Percentiles rank a stretch among this genome's conserved stretches.
Evolutionary conservation across 1,140 invertebrate genomes (phyloP).

Genomic region (Arctopsyche grandis): DNA sequence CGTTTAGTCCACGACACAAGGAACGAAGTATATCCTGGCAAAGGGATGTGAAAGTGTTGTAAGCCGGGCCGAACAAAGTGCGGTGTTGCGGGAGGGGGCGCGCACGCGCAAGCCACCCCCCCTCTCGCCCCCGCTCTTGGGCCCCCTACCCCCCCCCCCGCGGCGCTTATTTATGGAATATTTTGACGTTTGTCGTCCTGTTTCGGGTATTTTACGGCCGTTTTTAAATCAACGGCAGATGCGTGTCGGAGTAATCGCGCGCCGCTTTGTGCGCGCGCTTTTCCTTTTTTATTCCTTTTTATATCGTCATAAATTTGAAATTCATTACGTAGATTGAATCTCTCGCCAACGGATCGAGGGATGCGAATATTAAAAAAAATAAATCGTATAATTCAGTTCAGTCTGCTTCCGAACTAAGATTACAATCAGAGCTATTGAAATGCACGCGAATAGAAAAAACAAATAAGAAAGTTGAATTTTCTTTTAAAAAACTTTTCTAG

Average conservation of each 20-base stretch:
- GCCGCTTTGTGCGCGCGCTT: neutral
- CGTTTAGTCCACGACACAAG: neutral
- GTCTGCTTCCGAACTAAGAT: too few relatives aligned
- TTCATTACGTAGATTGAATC: constrained; percentile 35
- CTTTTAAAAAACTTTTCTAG: too few relatives aligned
- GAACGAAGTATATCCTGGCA: neutral
- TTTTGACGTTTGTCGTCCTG: constrained; percentile 47
- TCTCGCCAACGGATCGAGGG: neutral
- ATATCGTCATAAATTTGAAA: constrained; percentile 19
- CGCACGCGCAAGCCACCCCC: constrained; percentile 20
- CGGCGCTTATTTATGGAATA: constrained; percentile 49
- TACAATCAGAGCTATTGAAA: too few relatives aligned
- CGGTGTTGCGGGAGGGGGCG: neutral
- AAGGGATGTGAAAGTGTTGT: neutral
- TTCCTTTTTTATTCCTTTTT: constrained; percentile 1
- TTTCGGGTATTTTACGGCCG: constrained; percentile 49
- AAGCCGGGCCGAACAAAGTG: neutral
- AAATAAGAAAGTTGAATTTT: too few relatives aligned
- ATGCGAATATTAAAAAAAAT: neutral
- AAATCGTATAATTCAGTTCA: neutral
- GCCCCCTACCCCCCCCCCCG: neutral
- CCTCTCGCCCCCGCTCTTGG: neutral
- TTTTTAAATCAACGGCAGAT: constrained; percentile 53
- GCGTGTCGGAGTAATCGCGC: constrained; percentile 46
- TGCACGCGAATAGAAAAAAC: too few relatives aligned